phyloP scores from a whole-genome alignment of 2,113 vertebrate genomes.

The Sinocyclocheilus grahami region DNA sequence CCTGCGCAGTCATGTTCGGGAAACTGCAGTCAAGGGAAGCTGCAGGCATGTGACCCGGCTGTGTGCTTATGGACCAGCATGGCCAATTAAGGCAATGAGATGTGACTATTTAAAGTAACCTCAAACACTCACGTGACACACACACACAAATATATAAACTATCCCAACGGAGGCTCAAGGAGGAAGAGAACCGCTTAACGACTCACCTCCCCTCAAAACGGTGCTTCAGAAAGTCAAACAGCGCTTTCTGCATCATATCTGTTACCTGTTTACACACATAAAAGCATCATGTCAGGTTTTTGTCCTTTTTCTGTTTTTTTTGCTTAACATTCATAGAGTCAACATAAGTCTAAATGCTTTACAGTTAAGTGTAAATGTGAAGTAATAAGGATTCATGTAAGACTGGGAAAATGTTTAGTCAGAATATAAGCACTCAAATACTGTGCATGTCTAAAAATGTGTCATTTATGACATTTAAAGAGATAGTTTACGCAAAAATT shows the following conservation, averaged over 20 bases:
- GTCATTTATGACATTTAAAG: background rate
- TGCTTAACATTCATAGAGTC: too few relatives aligned
- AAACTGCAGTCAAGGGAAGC: constrained; percentile 48
- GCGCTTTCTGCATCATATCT: constrained; percentile 99
- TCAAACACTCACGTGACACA: constrained; percentile 57
- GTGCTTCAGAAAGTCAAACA: constrained; percentile 99
- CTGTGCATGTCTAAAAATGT: background rate
- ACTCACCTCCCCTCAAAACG: constrained; percentile 98
- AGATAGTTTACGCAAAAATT: background rate
- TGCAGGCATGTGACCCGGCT: constrained; percentile 43
- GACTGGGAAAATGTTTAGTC: background rate
- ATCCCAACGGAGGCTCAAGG: constrained; percentile 19
- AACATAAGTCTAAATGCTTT: background rate
- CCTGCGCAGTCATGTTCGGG: background rate
- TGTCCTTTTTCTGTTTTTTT: too few relatives aligned
- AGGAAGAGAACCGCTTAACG: background rate
- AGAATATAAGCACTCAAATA: background rate
- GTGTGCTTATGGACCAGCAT: constrained; percentile 71
- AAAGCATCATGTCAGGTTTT: background rate
- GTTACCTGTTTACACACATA: constrained; percentile 83
- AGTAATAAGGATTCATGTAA: background rate
- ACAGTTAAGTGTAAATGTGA: background rate
- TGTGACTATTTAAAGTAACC: constrained; percentile 74
- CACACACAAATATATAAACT: constrained; percentile 49
- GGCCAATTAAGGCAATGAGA: constrained; percentile 81